Conservation (phyloP, 2,113 vertebrate genomes). For the Coptodon rendalli region DNA sequence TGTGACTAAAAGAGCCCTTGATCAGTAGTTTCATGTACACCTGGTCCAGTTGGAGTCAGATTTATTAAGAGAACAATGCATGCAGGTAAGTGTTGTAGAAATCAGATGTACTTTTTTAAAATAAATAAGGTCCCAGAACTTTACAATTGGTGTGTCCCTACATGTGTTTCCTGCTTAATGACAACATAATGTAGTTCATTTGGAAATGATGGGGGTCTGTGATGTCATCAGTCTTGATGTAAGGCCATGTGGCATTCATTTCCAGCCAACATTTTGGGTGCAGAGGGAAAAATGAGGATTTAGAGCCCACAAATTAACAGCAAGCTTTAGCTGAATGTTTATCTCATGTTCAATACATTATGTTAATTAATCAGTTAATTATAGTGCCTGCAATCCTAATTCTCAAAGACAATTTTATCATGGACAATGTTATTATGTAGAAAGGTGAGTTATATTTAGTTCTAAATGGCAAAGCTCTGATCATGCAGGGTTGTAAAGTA, state of each 20-base stretch:
- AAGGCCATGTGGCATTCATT: constrained; percentile 12
- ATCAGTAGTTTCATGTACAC: neutral
- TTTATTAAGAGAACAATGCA: neutral
- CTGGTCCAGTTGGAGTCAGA: neutral
- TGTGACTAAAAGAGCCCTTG: neutral
- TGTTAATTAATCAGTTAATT: neutral
- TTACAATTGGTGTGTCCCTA: neutral
- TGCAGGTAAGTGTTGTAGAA: neutral
- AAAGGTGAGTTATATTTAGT: neutral
- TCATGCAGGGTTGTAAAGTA: neutral
- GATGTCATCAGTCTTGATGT: neutral
- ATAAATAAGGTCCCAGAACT: neutral
- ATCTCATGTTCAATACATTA: neutral
- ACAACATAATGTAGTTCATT: neutral
- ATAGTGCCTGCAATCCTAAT: neutral
- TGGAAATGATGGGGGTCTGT: neutral
- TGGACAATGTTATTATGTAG: neutral
- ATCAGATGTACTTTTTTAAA: too few relatives aligned
- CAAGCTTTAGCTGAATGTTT: neutral
- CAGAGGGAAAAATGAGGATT: neutral
- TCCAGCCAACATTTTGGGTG: constrained; percentile 15
- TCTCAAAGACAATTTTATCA: neutral
- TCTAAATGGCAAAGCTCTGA: neutral
- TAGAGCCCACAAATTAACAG: neutral
- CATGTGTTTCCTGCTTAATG: neutral